Evolutionary conservation across 1,140 invertebrate species (phyloP), one percentile per base, ranked within the genome.

Genomic region (Macrobrachium nipponense): DNA sequence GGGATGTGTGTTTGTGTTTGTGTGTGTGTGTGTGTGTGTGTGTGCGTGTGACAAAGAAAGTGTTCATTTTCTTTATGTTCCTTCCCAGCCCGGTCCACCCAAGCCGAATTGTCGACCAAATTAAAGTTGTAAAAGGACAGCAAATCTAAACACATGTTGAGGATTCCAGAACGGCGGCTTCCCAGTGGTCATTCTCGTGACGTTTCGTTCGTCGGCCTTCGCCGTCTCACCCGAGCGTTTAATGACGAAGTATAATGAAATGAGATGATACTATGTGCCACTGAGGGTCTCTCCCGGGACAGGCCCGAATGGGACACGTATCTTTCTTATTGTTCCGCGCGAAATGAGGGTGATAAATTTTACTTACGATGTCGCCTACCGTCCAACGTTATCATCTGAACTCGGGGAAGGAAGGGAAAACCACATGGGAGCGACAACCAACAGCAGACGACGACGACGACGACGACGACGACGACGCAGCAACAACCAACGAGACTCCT

Each of bases 121-220:
- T 75, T 75, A 75, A 75, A 75, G 72, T 75, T 75, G 72, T 75
- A 75, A 75, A 75, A 75, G 72, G 72, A 68, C 72, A 75, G 72
- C 72, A 75, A 75, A 75, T 75, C 72, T 75, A 75, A 75, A 75
- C 72, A 75, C 72, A 75, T 75, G 72, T 75, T 75, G 72, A 75
- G 72, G 72, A 75, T 75, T 51, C 43, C 36, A 18, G 27, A 36
- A 43, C 20, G 15, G 44, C 17, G n/a, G 27, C n/a, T 3, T 15
- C 70, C 18, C n/a, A 18, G 4, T 36, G 27, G 27, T 36, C 27
- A 36, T 36, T 36, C 27, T 36, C 27, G 27, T 36, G 27, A 36
- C 27, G 27, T 36, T 36, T 36, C 27, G 27, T 36, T 36, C 27
- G 27, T 36, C 27, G 27, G 27, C 27, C 11, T 5, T 14, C 2